Base-by-base conservation (phyloP, 2,797 vertebrate species). In the Poliocrania exsul region DNA sequence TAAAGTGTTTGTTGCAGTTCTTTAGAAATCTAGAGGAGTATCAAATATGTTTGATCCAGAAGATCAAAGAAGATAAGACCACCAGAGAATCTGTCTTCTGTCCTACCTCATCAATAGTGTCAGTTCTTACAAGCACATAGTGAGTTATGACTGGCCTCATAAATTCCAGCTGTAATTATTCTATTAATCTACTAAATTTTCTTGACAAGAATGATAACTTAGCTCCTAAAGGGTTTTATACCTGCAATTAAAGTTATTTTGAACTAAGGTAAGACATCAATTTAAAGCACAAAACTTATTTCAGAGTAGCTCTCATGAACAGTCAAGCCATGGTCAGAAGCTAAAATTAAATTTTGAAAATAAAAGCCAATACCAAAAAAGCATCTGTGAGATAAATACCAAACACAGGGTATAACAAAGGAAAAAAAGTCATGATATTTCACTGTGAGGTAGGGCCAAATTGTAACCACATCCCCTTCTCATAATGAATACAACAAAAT, bases 391-490 rank as follows among this genome's bases (percentile, higher is more conserved):
- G 17, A 62, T 13, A 19, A 72, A 33, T 31, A 84, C 7, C n/a
- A 83, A 86, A 53, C 38, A 71, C 1, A 1, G 20, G 5, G 2
- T 77, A 64, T 23, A 26, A 70, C 29, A 73, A 81, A 40, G 6
- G 6, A 37, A 51, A 74, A 70, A 38, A 62, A 3, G 28, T 24
- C 25, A 29, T 1, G 0, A 0, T 49, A 77, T 31, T 70, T 71
- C 61, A 50, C 26, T 73, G 33, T 3, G 6, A 81, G 40, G 31
- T 42, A 15, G 3, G 9, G 31, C 19, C n/a, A 81, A 65, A 38
- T 21, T 40, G 71, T 38, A 91, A 56, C 5, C 17, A 67, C 5
- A 3, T 57, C 26, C 26, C 12, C 18, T 46, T 91, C 29, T 78
- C 49, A 56, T 35, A 37, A 44, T 0, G 1, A 16, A 56, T 26